These are phyloP conservation scores for Hemicentrotus pulcherrimus DNA, from an alignment of 35 echinoderm and acorn worm genomes.

Conservation along the genomic window DNA sequence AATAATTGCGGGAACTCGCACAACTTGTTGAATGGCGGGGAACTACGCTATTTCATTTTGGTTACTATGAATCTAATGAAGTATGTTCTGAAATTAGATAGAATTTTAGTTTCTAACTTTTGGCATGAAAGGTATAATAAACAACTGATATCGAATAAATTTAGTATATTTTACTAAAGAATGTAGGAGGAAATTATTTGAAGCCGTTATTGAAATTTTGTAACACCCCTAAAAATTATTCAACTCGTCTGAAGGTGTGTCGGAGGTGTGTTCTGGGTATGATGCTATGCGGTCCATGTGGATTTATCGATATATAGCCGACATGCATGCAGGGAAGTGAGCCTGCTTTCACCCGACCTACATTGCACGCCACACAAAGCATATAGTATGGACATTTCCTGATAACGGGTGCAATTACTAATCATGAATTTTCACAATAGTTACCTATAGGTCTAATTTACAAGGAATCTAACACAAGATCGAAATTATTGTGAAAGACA, in stretches of 20 bases:
- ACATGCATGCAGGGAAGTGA: too few species aligned
- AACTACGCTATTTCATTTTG: neutral
- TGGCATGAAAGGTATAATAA: neutral
- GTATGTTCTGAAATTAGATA: neutral
- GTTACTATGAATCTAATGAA: neutral
- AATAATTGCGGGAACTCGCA: neutral
- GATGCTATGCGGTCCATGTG: neutral
- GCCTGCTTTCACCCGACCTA: too few species aligned
- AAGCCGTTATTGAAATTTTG: neutral
- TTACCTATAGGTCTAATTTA: too few species aligned
- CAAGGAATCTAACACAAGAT: too few species aligned
- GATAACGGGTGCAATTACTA: too few species aligned
- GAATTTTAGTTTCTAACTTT: neutral
- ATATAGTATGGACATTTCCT: too few species aligned
- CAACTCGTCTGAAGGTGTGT: neutral
- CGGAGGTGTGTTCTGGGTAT: neutral
- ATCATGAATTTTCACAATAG: too few species aligned
- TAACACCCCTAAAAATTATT: neutral
- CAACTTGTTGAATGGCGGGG: neutral
- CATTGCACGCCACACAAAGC: too few species aligned
- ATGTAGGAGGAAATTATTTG: neutral
- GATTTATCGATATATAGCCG: neutral
- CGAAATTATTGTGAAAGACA: too few species aligned
- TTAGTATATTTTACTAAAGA: too few species aligned
- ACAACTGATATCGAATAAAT: too few species aligned